Evolutionary conservation across 2,797 vertebrate species (phyloP).

Genomic region (Amphiprion clarkii): DNA sequence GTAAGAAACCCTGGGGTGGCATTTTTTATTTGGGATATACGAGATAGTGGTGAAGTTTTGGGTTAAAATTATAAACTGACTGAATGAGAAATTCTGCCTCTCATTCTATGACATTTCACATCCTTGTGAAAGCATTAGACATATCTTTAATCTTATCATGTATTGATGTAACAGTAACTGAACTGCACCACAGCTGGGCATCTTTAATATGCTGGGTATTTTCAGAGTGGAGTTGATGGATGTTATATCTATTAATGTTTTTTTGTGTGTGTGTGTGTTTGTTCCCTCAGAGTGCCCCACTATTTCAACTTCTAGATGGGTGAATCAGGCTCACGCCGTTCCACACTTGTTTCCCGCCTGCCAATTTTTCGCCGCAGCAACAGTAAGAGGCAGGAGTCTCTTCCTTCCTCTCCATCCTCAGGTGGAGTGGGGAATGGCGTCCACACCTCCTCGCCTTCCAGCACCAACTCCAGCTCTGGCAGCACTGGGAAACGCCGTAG

Average conservation of each 20-base stretch:
- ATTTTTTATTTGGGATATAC: neutral
- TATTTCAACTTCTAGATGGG: conserved; percentile 86
- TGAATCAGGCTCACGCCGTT: conserved; percentile 92
- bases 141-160: conserved; percentile 7
- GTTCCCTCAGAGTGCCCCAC: conserved; percentile 46
- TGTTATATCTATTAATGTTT: neutral
- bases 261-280: conserved; percentile 24
- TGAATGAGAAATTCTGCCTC: neutral
- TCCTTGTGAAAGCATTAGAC: neutral
- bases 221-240: conserved; percentile 6
- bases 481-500: conserved; percentile 95
- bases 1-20: neutral
- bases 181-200: neutral
- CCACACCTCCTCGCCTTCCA: conserved; percentile 96
- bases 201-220: neutral
- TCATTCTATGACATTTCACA: conserved; percentile 16
- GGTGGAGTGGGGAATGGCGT: conserved; percentile 89
- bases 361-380: conserved; percentile 96
- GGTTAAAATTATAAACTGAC: neutral
- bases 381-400: conserved; percentile 93
- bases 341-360: conserved; percentile 96
- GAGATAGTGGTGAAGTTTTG: neutral
- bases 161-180: neutral
- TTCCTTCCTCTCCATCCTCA: conserved; percentile 97
- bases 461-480: conserved; percentile 98